Conservation (phyloP, 2,113 vertebrate species). For the Amazona vittata region DNA sequence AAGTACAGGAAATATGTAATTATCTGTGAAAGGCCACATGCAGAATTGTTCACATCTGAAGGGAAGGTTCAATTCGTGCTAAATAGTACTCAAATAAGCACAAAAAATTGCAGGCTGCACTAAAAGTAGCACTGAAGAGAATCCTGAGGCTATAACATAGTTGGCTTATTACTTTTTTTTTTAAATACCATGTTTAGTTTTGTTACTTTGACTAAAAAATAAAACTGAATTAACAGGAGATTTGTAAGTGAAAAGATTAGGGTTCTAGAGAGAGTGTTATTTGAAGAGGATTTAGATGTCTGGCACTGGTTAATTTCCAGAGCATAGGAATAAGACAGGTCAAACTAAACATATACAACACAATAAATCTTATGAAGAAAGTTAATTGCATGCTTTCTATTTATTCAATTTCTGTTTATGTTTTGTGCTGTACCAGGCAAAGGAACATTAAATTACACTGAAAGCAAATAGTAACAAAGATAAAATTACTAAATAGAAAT, state of each 20-base stretch:
- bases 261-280: slow-evolving; percentile 28
- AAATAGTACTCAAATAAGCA: neutral
- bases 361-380: slow-evolving; percentile 48
- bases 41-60: neutral
- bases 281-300: slow-evolving; percentile 42
- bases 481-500: slow-evolving; percentile 34
- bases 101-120: neutral
- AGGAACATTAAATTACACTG: slow-evolving; percentile 46
- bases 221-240: neutral
- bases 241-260: neutral
- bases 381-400: slow-evolving; percentile 7
- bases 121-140: neutral
- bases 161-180: neutral
- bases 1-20: slow-evolving; percentile 11
- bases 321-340: slow-evolving; percentile 33
- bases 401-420: slow-evolving; percentile 44
- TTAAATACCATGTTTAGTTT: neutral
- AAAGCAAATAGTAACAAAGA: slow-evolving; percentile 43
- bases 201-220: neutral
- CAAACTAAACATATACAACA: slow-evolving; percentile 30
- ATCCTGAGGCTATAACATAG: neutral
- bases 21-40: slow-evolving; percentile 5
- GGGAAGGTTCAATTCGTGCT: neutral
- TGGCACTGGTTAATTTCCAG: slow-evolving; percentile 46
- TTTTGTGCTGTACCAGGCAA: slow-evolving; percentile 24